Percentiles rank a stretch among this genome's conserved stretches.
phyloP scores from a whole-genome alignment of 2,797 vertebrate species.

The Pterois miles region DNA sequence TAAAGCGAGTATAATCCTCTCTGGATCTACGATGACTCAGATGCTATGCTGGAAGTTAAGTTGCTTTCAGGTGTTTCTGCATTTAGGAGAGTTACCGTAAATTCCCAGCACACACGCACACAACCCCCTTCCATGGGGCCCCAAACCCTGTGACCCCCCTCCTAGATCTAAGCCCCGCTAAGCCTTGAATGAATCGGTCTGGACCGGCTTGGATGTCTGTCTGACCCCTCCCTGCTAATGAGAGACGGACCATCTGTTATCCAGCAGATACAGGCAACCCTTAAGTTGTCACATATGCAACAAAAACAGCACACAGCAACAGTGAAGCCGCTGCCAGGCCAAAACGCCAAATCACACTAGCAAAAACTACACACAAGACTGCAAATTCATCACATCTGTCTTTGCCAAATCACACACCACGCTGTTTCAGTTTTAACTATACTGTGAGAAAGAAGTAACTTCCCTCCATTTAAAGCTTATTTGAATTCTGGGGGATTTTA shows the following conservation, averaged over 20 bases:
- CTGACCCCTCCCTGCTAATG: constrained; percentile 67
- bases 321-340: not conserved
- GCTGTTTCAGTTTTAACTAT: not conserved
- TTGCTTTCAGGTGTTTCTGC: constrained; percentile 51
- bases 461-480: not conserved
- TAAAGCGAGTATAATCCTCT: constrained; percentile 59
- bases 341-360: not conserved
- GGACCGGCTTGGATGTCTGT: constrained; percentile 72
- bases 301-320: constrained; percentile 63
- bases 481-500: not conserved
- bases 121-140: constrained; percentile 23
- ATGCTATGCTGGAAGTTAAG: constrained; percentile 31
- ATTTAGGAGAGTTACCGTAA: constrained; percentile 43
- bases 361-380: not conserved
- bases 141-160: constrained; percentile 31
- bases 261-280: constrained; percentile 33
- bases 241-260: constrained; percentile 76
- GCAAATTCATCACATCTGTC: not conserved
- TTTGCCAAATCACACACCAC: not conserved
- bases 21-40: constrained; percentile 44
- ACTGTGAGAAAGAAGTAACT: not conserved
- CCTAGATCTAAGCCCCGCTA: constrained; percentile 69
- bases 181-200: constrained; percentile 75
- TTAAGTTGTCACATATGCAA: constrained; percentile 47
- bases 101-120: not conserved